Conservation (phyloP, 2,888 invertebrate genomes). For the Xestia sexstrigata region DNA sequence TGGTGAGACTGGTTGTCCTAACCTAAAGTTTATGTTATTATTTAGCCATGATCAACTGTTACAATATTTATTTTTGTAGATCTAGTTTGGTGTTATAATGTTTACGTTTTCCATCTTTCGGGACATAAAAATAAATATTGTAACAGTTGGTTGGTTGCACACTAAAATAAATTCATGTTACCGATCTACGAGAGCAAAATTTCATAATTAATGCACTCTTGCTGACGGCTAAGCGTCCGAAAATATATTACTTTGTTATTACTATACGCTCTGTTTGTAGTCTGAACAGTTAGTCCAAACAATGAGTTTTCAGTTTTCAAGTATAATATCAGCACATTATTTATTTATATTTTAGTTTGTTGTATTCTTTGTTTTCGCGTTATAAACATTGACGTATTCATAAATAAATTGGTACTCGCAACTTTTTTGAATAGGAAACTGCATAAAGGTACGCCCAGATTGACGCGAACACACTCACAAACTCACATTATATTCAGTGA, state of each 20-base stretch:
- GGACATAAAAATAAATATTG: conserved; percentile 29
- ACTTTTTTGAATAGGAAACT: conserved; percentile 16
- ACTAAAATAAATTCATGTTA: conserved; percentile 26
- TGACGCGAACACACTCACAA: conserved; percentile 15
- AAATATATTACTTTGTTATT: conserved; percentile 41
- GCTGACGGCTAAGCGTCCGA: conserved; percentile 17
- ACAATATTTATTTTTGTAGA: too few relatives aligned
- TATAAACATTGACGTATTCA: conserved; percentile 2
- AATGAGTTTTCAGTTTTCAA: conserved; percentile 24
- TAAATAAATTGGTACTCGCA: neutral
- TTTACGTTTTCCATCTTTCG: conserved; percentile 16
- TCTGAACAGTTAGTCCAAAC: conserved; percentile 19
- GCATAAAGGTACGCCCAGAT: conserved; percentile 19
- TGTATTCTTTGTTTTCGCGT: neutral
- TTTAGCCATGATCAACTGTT: neutral
- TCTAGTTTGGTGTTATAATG: neutral
- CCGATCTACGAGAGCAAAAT: conserved; percentile 9
- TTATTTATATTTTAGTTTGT: conserved; percentile 5
- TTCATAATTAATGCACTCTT: conserved; percentile 53
- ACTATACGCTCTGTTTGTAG: conserved; percentile 22
- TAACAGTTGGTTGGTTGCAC: conserved; percentile 21
- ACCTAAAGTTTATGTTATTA: neutral
- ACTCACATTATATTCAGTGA: conserved; percentile 45
- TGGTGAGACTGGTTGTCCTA: neutral
- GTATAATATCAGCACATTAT: conserved; percentile 5